phyloP scores from a whole-genome alignment of 2,113 vertebrate species.

The Albula goreensis region DNA sequence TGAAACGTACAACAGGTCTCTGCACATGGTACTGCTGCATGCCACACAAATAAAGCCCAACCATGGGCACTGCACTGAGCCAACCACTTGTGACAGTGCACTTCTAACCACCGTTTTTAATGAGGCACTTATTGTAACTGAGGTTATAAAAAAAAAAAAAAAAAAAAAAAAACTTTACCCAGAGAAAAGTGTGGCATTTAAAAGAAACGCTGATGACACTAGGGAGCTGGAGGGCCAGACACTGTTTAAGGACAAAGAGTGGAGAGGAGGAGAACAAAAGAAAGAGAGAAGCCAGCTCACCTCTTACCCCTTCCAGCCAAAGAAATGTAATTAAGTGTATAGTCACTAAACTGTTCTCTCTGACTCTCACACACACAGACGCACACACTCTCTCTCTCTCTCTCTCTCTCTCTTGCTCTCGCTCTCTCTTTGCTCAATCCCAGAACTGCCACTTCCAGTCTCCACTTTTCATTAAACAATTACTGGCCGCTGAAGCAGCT shows the following conservation, averaged over 20 bases:
- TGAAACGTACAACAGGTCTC: conserved; percentile 23
- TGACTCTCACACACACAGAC: conserved; percentile 30
- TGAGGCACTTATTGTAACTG: background rate
- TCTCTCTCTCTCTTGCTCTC: background rate
- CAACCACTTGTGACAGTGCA: background rate
- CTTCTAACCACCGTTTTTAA: background rate
- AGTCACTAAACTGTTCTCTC: background rate
- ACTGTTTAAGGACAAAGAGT: conserved; percentile 17
- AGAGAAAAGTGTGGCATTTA: conserved; percentile 6
- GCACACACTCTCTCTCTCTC: background rate
- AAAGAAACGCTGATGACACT: background rate
- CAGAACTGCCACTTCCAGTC: conserved; percentile 41
- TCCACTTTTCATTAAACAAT: conserved; percentile 36
- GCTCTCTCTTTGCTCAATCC: background rate
- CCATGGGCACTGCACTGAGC: background rate
- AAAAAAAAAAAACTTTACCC: background rate
- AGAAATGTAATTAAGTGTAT: conserved; percentile 48
- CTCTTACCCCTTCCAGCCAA: conserved; percentile 36
- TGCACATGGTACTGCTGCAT: background rate
- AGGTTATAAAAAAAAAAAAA: background rate
- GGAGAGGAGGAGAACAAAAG: conserved; percentile 28
- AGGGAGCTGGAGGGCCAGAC: conserved; percentile 4
- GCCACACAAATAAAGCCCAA: background rate
- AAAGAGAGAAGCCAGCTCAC: background rate
- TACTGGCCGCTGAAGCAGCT: conserved; percentile 37